These are phyloP conservation scores for Ypsolopha scabrella DNA, from an alignment of 2,888 invertebrate genomes.

Conservation along the genomic window DNA sequence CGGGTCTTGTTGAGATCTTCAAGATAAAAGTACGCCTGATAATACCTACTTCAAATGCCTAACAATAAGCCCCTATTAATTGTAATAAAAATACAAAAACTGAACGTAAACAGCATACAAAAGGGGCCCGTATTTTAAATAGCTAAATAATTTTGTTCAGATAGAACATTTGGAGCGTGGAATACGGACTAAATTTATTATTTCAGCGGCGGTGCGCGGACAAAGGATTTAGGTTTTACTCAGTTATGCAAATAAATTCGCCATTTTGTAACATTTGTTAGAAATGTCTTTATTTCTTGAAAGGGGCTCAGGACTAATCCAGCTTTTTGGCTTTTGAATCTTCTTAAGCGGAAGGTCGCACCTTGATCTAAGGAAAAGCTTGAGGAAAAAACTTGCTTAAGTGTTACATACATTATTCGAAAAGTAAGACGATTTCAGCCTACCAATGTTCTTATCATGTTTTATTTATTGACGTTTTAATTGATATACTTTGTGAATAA, in stretches of 20 bases:
- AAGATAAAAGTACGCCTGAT: too few species aligned
- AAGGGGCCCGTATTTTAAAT: slow-evolving; percentile 39
- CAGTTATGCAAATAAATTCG: slow-evolving; percentile 70
- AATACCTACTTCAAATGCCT: too few species aligned
- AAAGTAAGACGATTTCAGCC: too few species aligned
- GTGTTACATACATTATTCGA: too few species aligned
- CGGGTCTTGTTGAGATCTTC: too few species aligned
- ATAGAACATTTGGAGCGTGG: slow-evolving; percentile 54
- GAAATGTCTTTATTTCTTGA: slow-evolving; percentile 66
- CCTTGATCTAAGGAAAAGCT: slow-evolving; percentile 4
- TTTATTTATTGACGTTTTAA: too few species aligned
- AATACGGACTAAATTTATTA: slow-evolving; percentile 65
- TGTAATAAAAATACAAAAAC: too few species aligned
- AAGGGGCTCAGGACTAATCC: slow-evolving; percentile 53
- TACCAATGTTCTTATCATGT: too few species aligned
- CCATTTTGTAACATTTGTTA: slow-evolving; percentile 69
- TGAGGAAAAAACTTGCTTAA: too few species aligned
- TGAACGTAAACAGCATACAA: not conserved
- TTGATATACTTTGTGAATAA: too few species aligned
- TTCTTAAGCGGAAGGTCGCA: slow-evolving; percentile 35
- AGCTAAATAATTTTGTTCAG: slow-evolving; percentile 57
- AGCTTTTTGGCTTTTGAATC: slow-evolving; percentile 46
- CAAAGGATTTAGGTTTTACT: slow-evolving; percentile 64
- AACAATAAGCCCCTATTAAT: too few species aligned
- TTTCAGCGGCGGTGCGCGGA: slow-evolving; percentile 56